Evolutionary conservation across 2,797 vertebrate genomes (phyloP).

Genomic region (Semaprochilodus insignis): DNA sequence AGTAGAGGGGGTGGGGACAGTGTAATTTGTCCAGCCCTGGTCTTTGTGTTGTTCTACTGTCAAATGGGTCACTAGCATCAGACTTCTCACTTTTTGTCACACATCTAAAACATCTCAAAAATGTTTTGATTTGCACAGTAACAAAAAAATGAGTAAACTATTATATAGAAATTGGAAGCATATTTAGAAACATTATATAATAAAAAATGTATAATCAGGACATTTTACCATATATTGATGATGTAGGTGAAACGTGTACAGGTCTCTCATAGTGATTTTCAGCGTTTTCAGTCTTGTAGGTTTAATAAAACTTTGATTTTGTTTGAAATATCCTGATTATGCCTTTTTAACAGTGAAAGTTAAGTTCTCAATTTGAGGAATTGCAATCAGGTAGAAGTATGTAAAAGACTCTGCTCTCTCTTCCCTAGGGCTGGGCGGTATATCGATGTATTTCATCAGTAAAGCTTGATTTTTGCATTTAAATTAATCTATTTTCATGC

Average conservation of each 20-base stretch:
- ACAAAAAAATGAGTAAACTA: background rate
- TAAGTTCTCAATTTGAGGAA: background rate
- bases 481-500: too few species aligned
- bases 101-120: background rate
- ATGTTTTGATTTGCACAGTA: background rate
- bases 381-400: background rate
- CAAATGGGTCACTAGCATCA: conserved; percentile 24
- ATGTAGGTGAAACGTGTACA: background rate
- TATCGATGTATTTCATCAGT: too few species aligned
- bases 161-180: background rate
- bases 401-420: background rate
- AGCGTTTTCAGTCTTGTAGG: background rate
- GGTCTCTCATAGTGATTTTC: background rate
- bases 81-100: background rate
- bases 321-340: background rate
- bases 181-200: background rate
- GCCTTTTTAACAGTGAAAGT: background rate
- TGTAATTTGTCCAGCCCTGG: conserved; percentile 41
- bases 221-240: background rate
- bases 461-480: too few species aligned
- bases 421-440: too few species aligned
- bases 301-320: too few species aligned
- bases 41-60: conserved; percentile 18
- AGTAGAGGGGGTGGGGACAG: background rate
- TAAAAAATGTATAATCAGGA: background rate